Evolutionary conservation across 2,797 vertebrate species (phyloP).

Genomic region (Luscinia luscinia): DNA sequence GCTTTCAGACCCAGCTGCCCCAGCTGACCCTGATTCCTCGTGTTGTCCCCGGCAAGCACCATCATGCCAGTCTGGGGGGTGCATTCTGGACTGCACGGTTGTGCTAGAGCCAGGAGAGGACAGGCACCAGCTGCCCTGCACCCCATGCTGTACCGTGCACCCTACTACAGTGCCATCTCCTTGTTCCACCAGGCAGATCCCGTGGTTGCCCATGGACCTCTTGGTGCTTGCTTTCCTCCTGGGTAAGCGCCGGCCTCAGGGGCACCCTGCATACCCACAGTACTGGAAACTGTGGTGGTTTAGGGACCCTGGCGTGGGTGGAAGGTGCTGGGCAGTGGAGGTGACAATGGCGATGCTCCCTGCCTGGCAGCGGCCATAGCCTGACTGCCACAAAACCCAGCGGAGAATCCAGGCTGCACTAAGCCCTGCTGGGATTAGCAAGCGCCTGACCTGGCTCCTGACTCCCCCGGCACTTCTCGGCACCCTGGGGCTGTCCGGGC

Average conservation of each 20-base stretch:
- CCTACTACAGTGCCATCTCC: background rate
- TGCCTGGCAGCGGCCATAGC: background rate
- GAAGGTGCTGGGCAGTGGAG: rapidly evolving
- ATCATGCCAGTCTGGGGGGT: rapidly evolving
- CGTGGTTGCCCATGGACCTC: slow-evolving; percentile 10
- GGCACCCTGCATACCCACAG: rapidly evolving
- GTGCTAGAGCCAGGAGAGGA: background rate
- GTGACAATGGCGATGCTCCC: rapidly evolving
- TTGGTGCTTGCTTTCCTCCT: background rate
- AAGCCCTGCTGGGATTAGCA: background rate
- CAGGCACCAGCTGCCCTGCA: rapidly evolving
- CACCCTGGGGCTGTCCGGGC: background rate
- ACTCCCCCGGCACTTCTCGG: background rate
- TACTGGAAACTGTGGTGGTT: background rate
- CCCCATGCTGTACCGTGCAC: rapidly evolving
- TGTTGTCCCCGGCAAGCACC: background rate
- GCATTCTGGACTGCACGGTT: background rate
- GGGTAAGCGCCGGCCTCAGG: slow-evolving; percentile 6
- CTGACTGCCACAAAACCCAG: background rate
- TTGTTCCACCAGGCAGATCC: background rate
- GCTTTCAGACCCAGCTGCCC: background rate
- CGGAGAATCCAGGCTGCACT: background rate
- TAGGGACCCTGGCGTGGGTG: rapidly evolving
- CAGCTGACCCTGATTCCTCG: background rate
- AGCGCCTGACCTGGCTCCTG: slow-evolving; percentile 31